Evolutionary conservation across 2,113 vertebrate genomes (phyloP), one percentile per base, ranked within the genome.

Genomic region (Spilogale gracilis): DNA sequence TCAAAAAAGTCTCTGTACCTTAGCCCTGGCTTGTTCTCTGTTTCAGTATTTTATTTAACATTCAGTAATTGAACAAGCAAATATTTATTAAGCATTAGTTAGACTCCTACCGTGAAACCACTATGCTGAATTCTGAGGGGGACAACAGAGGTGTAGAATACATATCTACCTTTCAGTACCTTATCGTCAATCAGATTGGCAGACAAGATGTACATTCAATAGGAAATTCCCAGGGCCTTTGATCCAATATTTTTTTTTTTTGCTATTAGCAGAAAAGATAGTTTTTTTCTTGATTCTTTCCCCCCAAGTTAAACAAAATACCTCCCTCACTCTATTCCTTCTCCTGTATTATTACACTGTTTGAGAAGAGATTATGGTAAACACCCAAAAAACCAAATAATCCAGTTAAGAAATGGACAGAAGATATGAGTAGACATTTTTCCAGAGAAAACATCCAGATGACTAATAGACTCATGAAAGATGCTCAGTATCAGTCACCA

Each of bases 21-120:
- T 76, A 63, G 25, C 30, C 17, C 25, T 84, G 58, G 92, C 94
- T 92, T 84, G 32, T 63, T 61, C 43, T 95, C 23, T 83, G 61
- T 84, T 87, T 83, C 52, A 69, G 0, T 91, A 54, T 50, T 83
- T 92, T 96, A 4, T 89, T 82, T 60, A 67, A 79, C 20, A 73
- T 69, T 92, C 25, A 90, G 54, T 74, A 94, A 87, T 90, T 96
- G 20, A 87, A 56, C 23, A 85, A 63, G 69, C 27, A 83, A 94
- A 56, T n/a, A 86, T 69, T 95, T 71, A 83, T 43, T 54, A 81
- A 74, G 56, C 23, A 48, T 89, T 43, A 80, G 27, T 89, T 43
- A 80, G 32, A 73, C 9, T 90, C 45, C 1, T 45, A 63, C 5
- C 12, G 32, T 73, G 54, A 96, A 48, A 63, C 11, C 71, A 60